phyloP scores from a whole-genome alignment of 2,797 vertebrate genomes.

The Cheirogaleus major region DNA sequence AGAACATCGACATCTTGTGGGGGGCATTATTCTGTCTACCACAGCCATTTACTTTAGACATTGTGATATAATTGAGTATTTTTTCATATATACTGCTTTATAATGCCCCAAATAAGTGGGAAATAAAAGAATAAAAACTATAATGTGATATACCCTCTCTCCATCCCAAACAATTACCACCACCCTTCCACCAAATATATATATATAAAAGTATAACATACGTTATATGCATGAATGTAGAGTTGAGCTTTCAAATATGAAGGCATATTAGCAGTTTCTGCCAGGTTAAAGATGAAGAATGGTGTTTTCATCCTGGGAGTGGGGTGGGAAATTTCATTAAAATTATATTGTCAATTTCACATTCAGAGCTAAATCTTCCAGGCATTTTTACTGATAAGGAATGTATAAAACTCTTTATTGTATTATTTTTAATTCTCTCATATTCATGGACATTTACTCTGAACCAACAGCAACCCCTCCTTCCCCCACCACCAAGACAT shows the following conservation, averaged over 20 bases:
- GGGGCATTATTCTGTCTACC: neutral
- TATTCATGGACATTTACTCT: neutral
- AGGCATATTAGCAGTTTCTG: conserved; percentile 84
- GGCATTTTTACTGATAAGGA: neutral
- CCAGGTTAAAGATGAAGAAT: conserved; percentile 98
- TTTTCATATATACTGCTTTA: neutral
- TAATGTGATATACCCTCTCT: neutral
- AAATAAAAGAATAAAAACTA: conserved; percentile 12
- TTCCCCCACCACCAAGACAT: neutral
- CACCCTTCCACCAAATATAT: neutral
- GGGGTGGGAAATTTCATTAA: conserved; percentile 33
- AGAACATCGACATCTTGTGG: neutral
- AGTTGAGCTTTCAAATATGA: conserved; percentile 82
- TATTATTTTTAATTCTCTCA: neutral
- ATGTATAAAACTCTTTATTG: neutral
- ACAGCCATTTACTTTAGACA: neutral
- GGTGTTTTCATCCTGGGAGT: conserved; percentile 96
- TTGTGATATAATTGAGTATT: neutral
- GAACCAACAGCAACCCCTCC: neutral
- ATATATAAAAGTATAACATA: conserved; percentile 66
- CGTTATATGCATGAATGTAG: conserved; percentile 82
- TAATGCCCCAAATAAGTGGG: neutral
- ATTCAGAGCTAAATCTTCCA: neutral
- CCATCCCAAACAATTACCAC: neutral
- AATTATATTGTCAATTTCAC: neutral